Conservation (phyloP, 2,888 invertebrate genomes). For the Frankliniella intonsa region DNA sequence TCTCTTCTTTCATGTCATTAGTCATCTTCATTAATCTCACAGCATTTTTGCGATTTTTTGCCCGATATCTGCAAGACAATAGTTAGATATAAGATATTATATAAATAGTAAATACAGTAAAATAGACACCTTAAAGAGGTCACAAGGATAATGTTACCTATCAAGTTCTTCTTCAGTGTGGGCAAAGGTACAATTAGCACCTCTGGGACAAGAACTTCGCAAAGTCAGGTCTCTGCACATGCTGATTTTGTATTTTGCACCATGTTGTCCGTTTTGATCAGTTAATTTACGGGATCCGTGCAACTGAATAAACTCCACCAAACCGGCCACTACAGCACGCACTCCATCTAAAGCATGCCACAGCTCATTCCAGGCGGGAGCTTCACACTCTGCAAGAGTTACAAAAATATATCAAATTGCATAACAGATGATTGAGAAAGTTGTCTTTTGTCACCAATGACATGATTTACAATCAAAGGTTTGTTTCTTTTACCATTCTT, state of each 20-base stretch:
- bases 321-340: slow-evolving; percentile 65
- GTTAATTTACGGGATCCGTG: slow-evolving; percentile 57
- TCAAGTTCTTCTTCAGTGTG: slow-evolving; percentile 89
- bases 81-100: slow-evolving; percentile 24
- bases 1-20: slow-evolving; percentile 33
- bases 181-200: slow-evolving; percentile 84
- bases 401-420: slow-evolving; percentile 18
- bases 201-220: slow-evolving; percentile 78
- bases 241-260: slow-evolving; percentile 81
- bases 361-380: slow-evolving; percentile 61
- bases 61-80: slow-evolving; percentile 52
- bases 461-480: too few species aligned
- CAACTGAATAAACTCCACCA: slow-evolving; percentile 72
- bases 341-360: slow-evolving; percentile 64
- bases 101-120: slow-evolving; percentile 2
- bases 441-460: too few species aligned
- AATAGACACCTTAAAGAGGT: background rate
- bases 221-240: slow-evolving; percentile 69
- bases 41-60: slow-evolving; percentile 56
- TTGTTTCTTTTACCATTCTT: too few species aligned
- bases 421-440: background rate
- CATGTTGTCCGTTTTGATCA: slow-evolving; percentile 45
- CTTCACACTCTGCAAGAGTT: slow-evolving; percentile 52
- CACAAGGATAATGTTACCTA: slow-evolving; percentile 51
- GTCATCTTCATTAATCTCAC: slow-evolving; percentile 34